Evolutionary conservation across 2,113 vertebrate genomes (phyloP).

Genomic region (Leuciscus idus): DNA sequence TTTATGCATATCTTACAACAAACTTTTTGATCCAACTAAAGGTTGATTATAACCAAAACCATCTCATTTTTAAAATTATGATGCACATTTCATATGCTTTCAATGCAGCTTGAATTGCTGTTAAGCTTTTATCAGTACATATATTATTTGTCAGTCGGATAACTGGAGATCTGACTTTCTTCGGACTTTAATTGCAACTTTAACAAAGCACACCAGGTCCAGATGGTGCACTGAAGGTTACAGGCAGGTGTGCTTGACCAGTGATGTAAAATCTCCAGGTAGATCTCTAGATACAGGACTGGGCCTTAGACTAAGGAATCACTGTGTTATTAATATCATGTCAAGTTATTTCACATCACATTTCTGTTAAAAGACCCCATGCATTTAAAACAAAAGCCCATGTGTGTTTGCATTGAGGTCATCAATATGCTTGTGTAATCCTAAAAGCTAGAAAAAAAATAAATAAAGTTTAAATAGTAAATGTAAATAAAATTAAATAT

Average conservation of each 20-base stretch:
- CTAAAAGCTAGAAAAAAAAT: background rate
- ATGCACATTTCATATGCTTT: background rate
- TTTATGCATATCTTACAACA: constrained; percentile 68
- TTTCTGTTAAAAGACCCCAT: background rate
- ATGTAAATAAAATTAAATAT: background rate
- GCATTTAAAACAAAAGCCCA: background rate
- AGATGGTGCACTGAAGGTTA: no score
- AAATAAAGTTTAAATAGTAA: background rate
- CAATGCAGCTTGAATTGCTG: background rate
- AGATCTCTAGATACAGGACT: background rate
- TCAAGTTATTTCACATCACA: background rate
- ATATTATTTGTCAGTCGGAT: background rate
- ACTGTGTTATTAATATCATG: background rate
- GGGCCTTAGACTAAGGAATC: background rate
- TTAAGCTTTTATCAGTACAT: background rate
- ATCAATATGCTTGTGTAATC: background rate
- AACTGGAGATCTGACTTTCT: constrained; percentile 5
- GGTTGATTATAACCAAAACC: constrained; percentile 7
- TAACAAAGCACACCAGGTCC: background rate
- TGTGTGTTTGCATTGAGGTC: background rate
- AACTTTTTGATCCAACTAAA: constrained; percentile 12
- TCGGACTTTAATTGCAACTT: background rate
- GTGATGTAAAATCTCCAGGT: background rate
- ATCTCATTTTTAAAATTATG: background rate
- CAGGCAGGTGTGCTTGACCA: no score